A percentile compares a stretch with the other conserved stretches of the same genome.
Conservation (phyloP, 92 coral and sea anemone genomes). For the Virgularia gustaviana region DNA sequence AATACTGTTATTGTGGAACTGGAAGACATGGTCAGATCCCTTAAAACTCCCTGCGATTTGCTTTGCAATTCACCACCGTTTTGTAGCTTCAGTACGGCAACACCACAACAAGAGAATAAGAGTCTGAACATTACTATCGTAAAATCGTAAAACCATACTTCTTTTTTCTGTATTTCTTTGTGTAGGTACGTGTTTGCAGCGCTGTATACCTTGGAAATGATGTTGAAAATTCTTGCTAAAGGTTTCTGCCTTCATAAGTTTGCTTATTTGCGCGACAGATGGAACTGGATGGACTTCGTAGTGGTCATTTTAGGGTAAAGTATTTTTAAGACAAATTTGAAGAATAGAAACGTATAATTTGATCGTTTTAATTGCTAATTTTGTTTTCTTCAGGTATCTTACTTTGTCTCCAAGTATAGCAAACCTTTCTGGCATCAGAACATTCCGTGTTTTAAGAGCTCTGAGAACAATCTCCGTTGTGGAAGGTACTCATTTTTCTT, state of each 20-base stretch:
- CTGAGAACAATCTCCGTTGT: conserved; percentile 89
- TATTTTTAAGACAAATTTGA: not conserved
- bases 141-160: not conserved
- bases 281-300: conserved; percentile 96
- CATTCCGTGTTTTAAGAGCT: conserved; percentile 92
- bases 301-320: conserved; percentile 93
- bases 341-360: not conserved
- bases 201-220: conserved; percentile 89
- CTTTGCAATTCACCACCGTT: too few relatives aligned
- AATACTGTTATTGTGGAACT: too few relatives aligned
- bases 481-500: too few relatives aligned
- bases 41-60: too few relatives aligned
- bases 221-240: conserved; percentile 79
- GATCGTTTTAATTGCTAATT: not conserved
- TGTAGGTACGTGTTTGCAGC: conserved; percentile 97
- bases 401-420: conserved; percentile 87
- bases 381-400: conserved; percentile 61
- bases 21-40: too few relatives aligned
- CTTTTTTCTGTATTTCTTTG: too few relatives aligned
- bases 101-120: too few relatives aligned
- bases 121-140: not conserved
- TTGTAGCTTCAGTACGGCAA: too few relatives aligned
- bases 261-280: conserved; percentile 91
- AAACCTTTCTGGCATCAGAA: conserved; percentile 84
- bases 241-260: conserved; percentile 86